These are phyloP conservation scores for Zaprionus camerounensis DNA, from an alignment of 1,140 invertebrate species.

Conservation along the genomic window DNA sequence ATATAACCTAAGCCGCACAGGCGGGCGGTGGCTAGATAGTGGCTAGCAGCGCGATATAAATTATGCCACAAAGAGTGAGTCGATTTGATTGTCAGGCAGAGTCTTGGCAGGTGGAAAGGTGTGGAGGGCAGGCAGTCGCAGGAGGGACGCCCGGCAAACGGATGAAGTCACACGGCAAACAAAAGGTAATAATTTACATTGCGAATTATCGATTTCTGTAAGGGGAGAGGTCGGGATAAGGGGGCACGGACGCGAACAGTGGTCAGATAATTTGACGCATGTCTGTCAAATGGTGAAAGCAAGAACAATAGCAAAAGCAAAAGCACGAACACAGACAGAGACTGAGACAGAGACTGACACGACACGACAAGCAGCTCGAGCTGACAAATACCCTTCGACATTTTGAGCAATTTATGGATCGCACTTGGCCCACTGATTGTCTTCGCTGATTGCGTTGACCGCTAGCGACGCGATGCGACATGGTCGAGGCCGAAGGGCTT, in stretches of 20 bases:
- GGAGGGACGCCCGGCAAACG: slow-evolving; percentile 46
- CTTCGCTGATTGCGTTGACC: slow-evolving; percentile 65
- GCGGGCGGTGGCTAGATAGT: slow-evolving; percentile 32
- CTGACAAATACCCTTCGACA: slow-evolving; percentile 81
- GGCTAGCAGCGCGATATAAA: slow-evolving; percentile 59
- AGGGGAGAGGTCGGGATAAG: slow-evolving; percentile 33
- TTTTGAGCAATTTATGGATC: slow-evolving; percentile 76
- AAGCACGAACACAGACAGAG: slow-evolving; percentile 30
- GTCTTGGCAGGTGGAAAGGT: not conserved
- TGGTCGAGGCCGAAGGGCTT: slow-evolving; percentile 71
- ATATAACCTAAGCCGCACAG: slow-evolving; percentile 30
- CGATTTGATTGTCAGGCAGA: slow-evolving; percentile 48
- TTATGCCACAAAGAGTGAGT: slow-evolving; percentile 56
- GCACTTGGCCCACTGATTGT: slow-evolving; percentile 75
- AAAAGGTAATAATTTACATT: slow-evolving; percentile 76
- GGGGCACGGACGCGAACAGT: slow-evolving; percentile 1
- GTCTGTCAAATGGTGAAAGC: slow-evolving; percentile 69
- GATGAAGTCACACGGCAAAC: slow-evolving; percentile 68
- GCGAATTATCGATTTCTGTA: slow-evolving; percentile 69
- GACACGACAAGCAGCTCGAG: slow-evolving; percentile 54
- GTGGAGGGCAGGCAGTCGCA: not conserved
- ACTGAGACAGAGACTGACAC: slow-evolving; percentile 38
- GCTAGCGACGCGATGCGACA: slow-evolving; percentile 24
- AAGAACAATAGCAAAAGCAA: slow-evolving; percentile 17
- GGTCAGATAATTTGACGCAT: slow-evolving; percentile 69